Percentiles rank a stretch among this genome's conserved stretches.
Evolutionary conservation across 1,140 invertebrate genomes (phyloP).

Genomic region (Argopecten irradians): DNA sequence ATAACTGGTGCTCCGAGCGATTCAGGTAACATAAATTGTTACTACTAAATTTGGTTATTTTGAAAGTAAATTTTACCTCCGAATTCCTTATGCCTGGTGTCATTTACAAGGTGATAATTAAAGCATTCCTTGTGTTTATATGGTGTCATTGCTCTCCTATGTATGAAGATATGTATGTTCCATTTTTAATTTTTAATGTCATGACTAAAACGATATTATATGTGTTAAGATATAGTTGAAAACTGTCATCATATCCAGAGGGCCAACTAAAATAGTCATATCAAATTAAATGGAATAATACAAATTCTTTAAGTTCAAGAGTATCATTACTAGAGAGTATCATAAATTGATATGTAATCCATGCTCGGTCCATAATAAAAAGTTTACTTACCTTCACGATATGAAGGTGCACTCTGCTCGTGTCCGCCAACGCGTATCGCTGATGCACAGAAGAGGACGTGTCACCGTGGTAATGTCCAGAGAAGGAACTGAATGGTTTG

Average conservation of each 20-base stretch:
- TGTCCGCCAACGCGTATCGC: neutral
- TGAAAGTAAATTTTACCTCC: no score
- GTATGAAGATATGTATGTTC: neutral
- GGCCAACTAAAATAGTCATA: no score
- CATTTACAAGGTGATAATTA: neutral
- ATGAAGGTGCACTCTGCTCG: neutral
- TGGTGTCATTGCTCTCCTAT: neutral
- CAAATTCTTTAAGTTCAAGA: neutral
- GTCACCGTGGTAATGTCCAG: neutral
- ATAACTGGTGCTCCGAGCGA: no score
- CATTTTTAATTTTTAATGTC: neutral
- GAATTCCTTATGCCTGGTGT: neutral
- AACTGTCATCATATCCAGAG: neutral
- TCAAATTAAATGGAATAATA: neutral
- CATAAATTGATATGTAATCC: neutral
- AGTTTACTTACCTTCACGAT: neutral
- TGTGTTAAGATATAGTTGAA: neutral
- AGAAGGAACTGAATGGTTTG: neutral
- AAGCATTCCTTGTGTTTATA: neutral
- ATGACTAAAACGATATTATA: neutral
- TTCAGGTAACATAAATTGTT: no score
- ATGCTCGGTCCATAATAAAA: neutral
- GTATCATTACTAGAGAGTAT: neutral
- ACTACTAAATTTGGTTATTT: no score
- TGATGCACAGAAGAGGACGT: neutral